Evolutionary conservation across 2,113 vertebrate species (phyloP), one percentile per base, ranked within the genome.

Genomic region (Engystomops pustulosus): DNA sequence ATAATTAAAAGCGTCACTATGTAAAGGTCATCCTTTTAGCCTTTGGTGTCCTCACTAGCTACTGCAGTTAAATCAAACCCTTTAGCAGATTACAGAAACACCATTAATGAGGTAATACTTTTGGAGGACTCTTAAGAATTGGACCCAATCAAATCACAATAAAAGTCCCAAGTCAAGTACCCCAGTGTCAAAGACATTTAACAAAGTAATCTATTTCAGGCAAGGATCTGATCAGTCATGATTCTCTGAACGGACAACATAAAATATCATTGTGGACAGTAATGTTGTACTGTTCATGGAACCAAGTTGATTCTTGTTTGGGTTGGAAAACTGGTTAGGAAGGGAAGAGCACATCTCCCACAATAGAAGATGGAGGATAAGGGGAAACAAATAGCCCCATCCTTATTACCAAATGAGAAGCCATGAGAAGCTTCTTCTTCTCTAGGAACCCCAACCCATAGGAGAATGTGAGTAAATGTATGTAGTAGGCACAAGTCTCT

Each of bases 1-100:
- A 80, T 80, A 80, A 69, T 80, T 80, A 80, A 47, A 47, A 80
- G 38, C 47, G 51, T 51, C 23, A 41, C 38, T 27, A 80, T 69
- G 25, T 36, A 68, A 65, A 69, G 79, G 62, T 80, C 79, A 80
- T 47, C 62, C 32, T 23, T 80, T n/a, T 3, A 68, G 62, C 18
- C 41, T 23, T 80, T 49, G 14, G 27, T 49, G 32, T 47, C 67
- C 44, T 30, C 45, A 51, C 44, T 32, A 69, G 62, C 44, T 58
- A 34, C 20, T 38, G 27, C 25, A 49, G 18, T 27, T 23, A 45
- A 38, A 32, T 69, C 27, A 17, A 36, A 12, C 45, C 41, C 62
- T 51, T 44, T 32, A 36, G 79, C 60, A 18, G 27, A 34, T 34
- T 69, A n/a, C 3, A 36, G 44, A 74, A 49, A n/a, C 14, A 49